These are phyloP conservation scores for Collichthys lucidus DNA, from an alignment of 2,113 vertebrate genomes.

Conservation along the genomic window DNA sequence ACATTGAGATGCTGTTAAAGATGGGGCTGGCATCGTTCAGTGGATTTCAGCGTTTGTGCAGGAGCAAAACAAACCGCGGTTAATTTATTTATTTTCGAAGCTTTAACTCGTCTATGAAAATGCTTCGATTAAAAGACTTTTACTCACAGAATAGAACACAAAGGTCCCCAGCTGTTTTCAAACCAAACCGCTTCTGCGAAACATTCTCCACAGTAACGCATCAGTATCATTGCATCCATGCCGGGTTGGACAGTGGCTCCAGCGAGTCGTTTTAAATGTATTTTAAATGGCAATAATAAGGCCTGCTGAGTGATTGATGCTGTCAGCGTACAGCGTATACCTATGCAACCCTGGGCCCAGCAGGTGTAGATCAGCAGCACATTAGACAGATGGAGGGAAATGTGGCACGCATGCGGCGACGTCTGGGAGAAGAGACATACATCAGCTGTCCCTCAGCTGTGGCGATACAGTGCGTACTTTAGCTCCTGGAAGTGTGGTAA, in stretches of 20 bases:
- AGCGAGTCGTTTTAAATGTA: conserved; percentile 77
- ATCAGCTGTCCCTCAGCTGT: conserved; percentile 66
- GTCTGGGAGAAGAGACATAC: conserved; percentile 64
- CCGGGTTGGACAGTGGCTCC: conserved; percentile 58
- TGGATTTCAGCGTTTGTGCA: not conserved
- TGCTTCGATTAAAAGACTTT: conserved; percentile 29
- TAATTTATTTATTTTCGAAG: conserved; percentile 15
- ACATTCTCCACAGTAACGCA: conserved; percentile 50
- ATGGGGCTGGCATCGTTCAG: conserved; percentile 14
- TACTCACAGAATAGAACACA: not conserved
- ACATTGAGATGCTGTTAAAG: conserved; percentile 39
- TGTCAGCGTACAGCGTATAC: conserved; percentile 75
- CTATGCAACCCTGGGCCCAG: conserved; percentile 81
- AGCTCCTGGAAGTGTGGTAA: conserved; percentile 52
- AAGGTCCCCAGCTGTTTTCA: conserved; percentile 34
- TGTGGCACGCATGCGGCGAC: conserved; percentile 75
- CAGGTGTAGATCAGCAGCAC: conserved; percentile 83
- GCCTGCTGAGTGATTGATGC: conserved; percentile 85
- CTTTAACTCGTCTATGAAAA: conserved; percentile 6
- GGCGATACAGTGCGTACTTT: conserved; percentile 35
- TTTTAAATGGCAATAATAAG: conserved; percentile 84
- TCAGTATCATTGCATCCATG: conserved; percentile 51
- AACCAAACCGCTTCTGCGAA: conserved; percentile 22
- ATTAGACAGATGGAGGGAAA: conserved; percentile 79
- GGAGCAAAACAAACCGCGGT: conserved; percentile 3